Conservation (phyloP, 2,113 vertebrate species). For the Pleuronectes platessa region DNA sequence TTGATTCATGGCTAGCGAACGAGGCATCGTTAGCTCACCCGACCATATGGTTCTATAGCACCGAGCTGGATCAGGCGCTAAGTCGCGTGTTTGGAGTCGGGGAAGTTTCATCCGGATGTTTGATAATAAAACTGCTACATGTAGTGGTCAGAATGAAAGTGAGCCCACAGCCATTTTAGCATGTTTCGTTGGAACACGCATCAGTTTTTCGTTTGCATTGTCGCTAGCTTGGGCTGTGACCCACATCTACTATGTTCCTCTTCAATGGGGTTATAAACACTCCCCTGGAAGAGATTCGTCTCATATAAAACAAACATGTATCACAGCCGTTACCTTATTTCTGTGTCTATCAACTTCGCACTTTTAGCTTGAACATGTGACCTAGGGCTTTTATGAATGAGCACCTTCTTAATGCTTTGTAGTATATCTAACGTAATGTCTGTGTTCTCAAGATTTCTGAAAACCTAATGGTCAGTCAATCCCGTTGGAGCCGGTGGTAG, state of each 20-base stretch:
- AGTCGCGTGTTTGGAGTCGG: background rate
- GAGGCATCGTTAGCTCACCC: slow-evolving; percentile 31
- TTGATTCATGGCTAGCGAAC: slow-evolving; percentile 39
- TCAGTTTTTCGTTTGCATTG: background rate
- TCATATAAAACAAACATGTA: background rate
- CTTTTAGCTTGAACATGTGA: background rate
- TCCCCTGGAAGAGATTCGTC: background rate
- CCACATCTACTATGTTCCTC: background rate
- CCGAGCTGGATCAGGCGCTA: background rate
- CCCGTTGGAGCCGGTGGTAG: background rate
- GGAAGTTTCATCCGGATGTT: background rate
- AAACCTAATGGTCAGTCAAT: background rate
- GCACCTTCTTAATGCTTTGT: too few relatives aligned
- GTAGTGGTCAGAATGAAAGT: background rate
- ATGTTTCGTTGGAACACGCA: slow-evolving; percentile 14
- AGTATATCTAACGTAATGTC: background rate
- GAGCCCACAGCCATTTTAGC: background rate
- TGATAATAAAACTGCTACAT: background rate
- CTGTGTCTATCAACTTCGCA: background rate
- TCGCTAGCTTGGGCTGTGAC: slow-evolving; percentile 18
- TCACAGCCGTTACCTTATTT: too few relatives aligned
- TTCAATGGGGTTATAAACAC: background rate
- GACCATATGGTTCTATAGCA: slow-evolving; percentile 20
- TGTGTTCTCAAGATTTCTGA: background rate
- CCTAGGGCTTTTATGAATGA: background rate